Evolutionary conservation across 2,797 vertebrate species (phyloP).

Genomic region (Helostoma temminkii): DNA sequence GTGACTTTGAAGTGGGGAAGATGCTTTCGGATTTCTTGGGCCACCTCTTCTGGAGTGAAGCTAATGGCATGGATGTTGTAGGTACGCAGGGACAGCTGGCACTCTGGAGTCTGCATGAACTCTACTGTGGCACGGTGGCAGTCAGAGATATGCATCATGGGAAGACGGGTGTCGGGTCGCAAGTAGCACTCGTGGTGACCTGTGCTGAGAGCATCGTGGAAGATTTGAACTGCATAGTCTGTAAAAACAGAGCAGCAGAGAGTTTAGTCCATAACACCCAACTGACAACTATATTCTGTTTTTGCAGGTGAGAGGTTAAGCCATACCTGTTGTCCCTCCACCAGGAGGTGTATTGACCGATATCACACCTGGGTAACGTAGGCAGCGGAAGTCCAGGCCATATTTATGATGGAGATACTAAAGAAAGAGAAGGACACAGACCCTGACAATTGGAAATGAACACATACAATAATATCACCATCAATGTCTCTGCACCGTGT

Average conservation of each 20-base stretch:
- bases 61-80: constrained; percentile 88
- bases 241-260: constrained; percentile 25
- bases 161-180: constrained; percentile 85
- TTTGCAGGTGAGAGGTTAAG: background rate
- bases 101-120: constrained; percentile 84
- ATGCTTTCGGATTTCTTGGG: constrained; percentile 84
- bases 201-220: constrained; percentile 85
- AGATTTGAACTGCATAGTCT: constrained; percentile 88
- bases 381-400: constrained; percentile 86
- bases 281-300: background rate
- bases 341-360: constrained; percentile 83
- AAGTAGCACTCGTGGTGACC: constrained; percentile 86
- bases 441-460: background rate
- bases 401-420: constrained; percentile 88
- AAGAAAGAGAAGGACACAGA: constrained; percentile 28
- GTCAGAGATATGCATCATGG: constrained; percentile 89
- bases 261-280: constrained; percentile 8
- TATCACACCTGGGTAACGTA: constrained; percentile 87
- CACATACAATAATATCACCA: background rate
- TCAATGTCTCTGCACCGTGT: background rate
- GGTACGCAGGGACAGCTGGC: constrained; percentile 84
- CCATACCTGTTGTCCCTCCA: constrained; percentile 85
- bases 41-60: constrained; percentile 86
- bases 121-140: constrained; percentile 87
- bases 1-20: constrained; percentile 84